Conservation (phyloP, 1,140 invertebrate genomes). For the Drosophila jambulina region DNA sequence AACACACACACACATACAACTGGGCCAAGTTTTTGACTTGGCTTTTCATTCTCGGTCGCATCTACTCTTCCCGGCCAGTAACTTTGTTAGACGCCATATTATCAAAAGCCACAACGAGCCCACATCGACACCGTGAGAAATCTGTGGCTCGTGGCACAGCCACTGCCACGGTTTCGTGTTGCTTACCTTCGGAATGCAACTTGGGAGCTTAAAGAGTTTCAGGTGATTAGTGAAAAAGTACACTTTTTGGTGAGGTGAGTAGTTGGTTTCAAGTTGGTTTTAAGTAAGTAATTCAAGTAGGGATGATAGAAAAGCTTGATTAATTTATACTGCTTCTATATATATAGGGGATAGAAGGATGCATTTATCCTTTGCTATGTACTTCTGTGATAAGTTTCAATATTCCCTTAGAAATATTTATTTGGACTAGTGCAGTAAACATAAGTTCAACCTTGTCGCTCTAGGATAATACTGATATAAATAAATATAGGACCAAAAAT, state of each 20-base stretch:
- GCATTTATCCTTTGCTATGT: too few species aligned
- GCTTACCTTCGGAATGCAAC: not conserved
- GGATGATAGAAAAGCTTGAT: not conserved
- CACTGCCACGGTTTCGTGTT: not conserved
- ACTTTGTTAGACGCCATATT: constrained; percentile 58
- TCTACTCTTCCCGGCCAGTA: constrained; percentile 47
- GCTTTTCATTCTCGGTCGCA: constrained; percentile 54
- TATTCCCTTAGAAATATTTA: too few species aligned
- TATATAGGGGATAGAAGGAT: too few species aligned
- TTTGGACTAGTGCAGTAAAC: too few species aligned
- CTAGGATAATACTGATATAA: too few species aligned
- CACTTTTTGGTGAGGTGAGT: not conserved
- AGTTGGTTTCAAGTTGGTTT: not conserved
- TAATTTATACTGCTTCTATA: not conserved
- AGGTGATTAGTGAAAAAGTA: not conserved
- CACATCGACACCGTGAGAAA: constrained; percentile 23
- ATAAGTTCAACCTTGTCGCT: too few species aligned
- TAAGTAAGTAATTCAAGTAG: too few species aligned
- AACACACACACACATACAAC: constrained; percentile 3
- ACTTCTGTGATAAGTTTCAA: too few species aligned
- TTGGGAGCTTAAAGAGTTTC: not conserved
- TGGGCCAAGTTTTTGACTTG: constrained; percentile 55
- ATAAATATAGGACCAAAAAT: too few species aligned
- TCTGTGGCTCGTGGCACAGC: not conserved
- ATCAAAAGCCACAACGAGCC: constrained; percentile 49